These are phyloP conservation scores for Lasioglossum figueresi DNA, from an alignment of 2,888 invertebrate genomes.

Conservation along the genomic window DNA sequence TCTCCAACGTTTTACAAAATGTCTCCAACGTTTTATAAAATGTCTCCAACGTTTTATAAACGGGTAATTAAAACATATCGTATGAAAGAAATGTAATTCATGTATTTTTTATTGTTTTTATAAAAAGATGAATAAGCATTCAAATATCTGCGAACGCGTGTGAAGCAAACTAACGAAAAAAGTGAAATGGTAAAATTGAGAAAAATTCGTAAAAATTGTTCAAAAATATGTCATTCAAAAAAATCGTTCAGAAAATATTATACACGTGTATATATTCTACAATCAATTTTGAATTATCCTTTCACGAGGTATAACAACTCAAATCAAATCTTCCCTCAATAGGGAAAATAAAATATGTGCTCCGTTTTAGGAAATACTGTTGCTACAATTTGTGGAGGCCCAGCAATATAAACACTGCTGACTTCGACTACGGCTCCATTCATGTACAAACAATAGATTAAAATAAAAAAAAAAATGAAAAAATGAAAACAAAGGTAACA, in stretches of 20 bases:
- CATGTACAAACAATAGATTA: not conserved
- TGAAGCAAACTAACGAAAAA: not conserved
- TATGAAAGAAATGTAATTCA: not conserved
- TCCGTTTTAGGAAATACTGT: not conserved
- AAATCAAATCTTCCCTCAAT: not conserved
- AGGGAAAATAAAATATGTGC: not conserved
- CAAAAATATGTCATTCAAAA: not conserved
- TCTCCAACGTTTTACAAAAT: too few relatives aligned
- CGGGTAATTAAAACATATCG: not conserved
- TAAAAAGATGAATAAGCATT: too few relatives aligned
- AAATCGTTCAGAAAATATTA: not conserved
- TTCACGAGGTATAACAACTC: not conserved
- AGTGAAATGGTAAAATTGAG: not conserved
- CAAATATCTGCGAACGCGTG: not conserved
- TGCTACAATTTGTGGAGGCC: not conserved
- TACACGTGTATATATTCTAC: not conserved
- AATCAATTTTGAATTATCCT: not conserved
- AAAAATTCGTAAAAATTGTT: not conserved
- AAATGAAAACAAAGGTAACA: not conserved
- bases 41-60: too few relatives aligned
- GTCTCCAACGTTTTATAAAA: too few relatives aligned
- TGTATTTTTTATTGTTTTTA: not conserved
- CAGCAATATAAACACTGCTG: not conserved
- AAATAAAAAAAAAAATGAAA: not conserved
- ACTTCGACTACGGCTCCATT: constrained; percentile 1